Evolutionary conservation across 2,113 vertebrate genomes (phyloP).

Genomic region (Mobula hypostoma): DNA sequence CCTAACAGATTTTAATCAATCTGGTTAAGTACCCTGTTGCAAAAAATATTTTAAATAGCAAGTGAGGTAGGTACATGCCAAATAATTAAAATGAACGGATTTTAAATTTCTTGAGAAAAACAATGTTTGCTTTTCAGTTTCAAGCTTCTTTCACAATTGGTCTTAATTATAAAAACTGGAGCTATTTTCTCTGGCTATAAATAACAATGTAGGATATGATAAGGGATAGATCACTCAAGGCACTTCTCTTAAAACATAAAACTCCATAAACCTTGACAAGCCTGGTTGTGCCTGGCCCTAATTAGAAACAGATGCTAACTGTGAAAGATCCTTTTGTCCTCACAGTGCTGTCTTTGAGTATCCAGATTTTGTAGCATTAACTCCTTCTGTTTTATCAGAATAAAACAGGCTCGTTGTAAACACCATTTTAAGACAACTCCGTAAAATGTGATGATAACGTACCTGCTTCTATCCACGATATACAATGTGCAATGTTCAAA

Average conservation of each 20-base stretch:
- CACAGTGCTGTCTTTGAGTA: slow-evolving; percentile 18
- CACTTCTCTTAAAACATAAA: slow-evolving; percentile 3
- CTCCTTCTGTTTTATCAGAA: slow-evolving; percentile 10
- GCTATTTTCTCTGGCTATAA: neutral
- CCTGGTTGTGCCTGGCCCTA: slow-evolving; percentile 14
- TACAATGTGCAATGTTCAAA: neutral
- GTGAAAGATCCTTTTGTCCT: slow-evolving; percentile 32
- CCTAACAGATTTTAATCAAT: neutral
- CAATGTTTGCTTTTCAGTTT: neutral
- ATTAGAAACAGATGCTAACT: slow-evolving; percentile 31
- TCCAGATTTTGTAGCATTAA: neutral
- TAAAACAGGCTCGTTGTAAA: neutral
- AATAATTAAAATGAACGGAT: neutral
- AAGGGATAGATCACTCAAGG: neutral
- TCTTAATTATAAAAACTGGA: neutral
- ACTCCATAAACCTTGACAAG: slow-evolving; percentile 27
- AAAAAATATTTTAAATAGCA: neutral
- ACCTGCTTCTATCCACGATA: neutral
- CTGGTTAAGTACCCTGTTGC: neutral
- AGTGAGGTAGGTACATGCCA: neutral
- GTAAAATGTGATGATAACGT: neutral
- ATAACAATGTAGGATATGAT: neutral
- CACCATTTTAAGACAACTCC: neutral
- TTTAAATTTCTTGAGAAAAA: neutral
- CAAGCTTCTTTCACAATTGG: neutral